phyloP scores from a whole-genome alignment of 2,797 vertebrate genomes.

The Pogonophryne albipinna region DNA sequence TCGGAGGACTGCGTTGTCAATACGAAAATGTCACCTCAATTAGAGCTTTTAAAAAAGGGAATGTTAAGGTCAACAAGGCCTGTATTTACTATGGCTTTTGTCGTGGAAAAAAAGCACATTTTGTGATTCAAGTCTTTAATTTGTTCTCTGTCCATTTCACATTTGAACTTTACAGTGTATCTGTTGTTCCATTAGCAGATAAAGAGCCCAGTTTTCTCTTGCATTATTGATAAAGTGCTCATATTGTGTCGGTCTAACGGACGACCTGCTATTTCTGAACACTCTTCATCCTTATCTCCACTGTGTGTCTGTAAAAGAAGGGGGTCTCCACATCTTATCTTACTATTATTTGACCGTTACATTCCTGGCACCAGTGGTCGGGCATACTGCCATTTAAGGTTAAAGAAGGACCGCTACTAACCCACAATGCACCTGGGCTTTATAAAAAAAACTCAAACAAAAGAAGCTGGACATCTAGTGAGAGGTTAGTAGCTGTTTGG shows the following conservation, averaged over 20 bases:
- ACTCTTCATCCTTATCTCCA: conserved; percentile 60
- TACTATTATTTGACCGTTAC: conserved; percentile 70
- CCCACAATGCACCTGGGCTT: conserved; percentile 76
- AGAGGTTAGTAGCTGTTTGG: conserved; percentile 2
- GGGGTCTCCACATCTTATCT: conserved; percentile 73
- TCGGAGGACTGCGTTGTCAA: conserved; percentile 30
- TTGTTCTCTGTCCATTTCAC: conserved; percentile 10
- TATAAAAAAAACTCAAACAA: conserved; percentile 61
- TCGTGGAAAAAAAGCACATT: conserved; percentile 12
- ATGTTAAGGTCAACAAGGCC: conserved; percentile 35
- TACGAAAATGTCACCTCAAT: conserved; percentile 59
- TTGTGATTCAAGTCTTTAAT: conserved; percentile 22
- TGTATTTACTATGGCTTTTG: conserved; percentile 8
- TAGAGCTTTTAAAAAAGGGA: conserved; percentile 50
- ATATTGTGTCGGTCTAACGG: conserved; percentile 37
- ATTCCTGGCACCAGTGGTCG: conserved; percentile 71
- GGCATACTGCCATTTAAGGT: conserved; percentile 80
- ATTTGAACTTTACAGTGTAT: conserved; percentile 31
- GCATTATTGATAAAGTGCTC: conserved; percentile 59
- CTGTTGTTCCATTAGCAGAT: conserved; percentile 48
- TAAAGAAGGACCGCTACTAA: conserved; percentile 43
- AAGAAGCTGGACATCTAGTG: conserved; percentile 18
- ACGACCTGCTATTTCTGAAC: conserved; percentile 65
- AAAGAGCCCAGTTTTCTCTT: conserved; percentile 39
- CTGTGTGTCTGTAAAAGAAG: conserved; percentile 33